These are phyloP conservation scores for Antechinus flavipes DNA, from an alignment of 2,113 vertebrate genomes.

Conservation along the genomic window DNA sequence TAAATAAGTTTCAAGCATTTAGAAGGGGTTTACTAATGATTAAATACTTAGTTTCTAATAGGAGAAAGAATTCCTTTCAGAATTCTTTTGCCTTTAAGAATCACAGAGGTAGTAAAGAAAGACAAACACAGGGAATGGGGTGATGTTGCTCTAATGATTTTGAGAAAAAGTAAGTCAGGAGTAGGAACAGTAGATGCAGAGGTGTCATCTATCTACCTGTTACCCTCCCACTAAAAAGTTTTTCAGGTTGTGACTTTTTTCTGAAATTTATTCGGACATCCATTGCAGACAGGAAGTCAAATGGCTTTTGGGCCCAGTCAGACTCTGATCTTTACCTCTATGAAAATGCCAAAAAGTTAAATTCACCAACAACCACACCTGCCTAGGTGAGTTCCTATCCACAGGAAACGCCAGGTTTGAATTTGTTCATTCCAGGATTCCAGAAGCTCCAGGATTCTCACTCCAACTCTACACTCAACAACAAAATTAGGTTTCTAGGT, in stretches of 20 bases:
- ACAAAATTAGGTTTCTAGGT: background rate
- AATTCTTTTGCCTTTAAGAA: background rate
- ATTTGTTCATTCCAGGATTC: background rate
- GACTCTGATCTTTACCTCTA: background rate
- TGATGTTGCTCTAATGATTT: background rate
- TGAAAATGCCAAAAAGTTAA: background rate
- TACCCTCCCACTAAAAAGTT: background rate
- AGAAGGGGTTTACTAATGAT: background rate
- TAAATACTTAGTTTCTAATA: background rate
- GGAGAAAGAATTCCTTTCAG: background rate
- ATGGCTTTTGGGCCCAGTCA: background rate
- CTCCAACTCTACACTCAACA: background rate
- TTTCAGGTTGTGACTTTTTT: background rate
- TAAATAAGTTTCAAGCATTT: background rate
- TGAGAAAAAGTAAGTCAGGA: background rate
- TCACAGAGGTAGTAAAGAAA: background rate
- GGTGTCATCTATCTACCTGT: background rate
- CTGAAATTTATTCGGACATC: background rate
- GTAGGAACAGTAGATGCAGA: background rate
- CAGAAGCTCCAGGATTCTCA: background rate
- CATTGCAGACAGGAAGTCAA: background rate
- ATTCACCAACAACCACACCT: background rate
- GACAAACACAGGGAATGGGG: background rate
- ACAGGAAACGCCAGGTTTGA: background rate
- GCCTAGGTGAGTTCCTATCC: background rate